Conservation (phyloP, 2,113 vertebrate genomes). For the Neotragus moschatus region DNA sequence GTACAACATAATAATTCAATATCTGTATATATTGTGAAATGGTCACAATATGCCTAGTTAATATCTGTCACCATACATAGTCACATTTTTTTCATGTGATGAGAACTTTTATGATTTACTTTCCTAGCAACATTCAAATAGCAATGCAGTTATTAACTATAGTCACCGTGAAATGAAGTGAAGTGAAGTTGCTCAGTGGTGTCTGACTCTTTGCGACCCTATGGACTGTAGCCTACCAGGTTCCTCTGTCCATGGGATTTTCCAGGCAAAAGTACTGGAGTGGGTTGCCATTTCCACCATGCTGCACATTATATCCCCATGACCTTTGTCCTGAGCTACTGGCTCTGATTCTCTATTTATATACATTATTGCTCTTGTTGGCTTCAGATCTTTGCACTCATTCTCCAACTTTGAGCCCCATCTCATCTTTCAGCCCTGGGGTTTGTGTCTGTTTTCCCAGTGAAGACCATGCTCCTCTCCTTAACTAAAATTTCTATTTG, state of each 20-base stretch:
- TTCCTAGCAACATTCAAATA: not conserved
- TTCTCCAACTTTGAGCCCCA: not conserved
- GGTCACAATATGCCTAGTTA: not conserved
- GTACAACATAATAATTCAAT: not conserved
- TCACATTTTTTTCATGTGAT: not conserved
- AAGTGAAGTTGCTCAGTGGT: no score
- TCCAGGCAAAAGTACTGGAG: no score
- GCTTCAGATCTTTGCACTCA: not conserved
- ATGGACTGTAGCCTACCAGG: fast-evolving
- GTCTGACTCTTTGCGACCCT: fast-evolving
- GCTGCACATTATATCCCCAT: not conserved
- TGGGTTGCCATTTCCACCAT: not conserved
- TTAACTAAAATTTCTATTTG: not conserved
- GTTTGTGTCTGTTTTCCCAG: not conserved
- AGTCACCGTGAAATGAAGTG: not conserved
- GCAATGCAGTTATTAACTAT: not conserved
- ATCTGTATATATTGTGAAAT: not conserved
- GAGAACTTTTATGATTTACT: not conserved
- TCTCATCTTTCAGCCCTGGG: not conserved
- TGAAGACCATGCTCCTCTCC: not conserved
- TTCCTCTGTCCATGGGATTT: no score
- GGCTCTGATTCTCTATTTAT: not conserved
- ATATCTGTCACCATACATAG: not conserved
- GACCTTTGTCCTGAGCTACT: not conserved
- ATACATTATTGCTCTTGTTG: not conserved